A percentile compares a stretch with the other conserved stretches of the same genome.
phyloP scores from a whole-genome alignment of 2,888 invertebrate species.

The Sminthurides aquaticus region DNA sequence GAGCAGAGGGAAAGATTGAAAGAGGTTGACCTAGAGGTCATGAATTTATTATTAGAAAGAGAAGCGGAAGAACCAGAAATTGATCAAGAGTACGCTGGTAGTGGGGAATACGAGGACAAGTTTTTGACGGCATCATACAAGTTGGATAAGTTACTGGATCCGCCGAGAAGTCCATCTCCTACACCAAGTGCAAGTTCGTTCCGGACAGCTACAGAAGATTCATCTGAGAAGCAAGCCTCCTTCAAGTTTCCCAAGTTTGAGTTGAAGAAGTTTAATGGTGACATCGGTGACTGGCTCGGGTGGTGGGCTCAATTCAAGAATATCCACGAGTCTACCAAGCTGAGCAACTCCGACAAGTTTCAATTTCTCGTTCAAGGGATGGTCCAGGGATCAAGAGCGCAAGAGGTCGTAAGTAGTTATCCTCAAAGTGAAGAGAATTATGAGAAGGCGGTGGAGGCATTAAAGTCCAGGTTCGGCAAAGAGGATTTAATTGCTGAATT shows the following conservation, averaged over 20 bases:
- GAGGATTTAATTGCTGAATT: too few species aligned
- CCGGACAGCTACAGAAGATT: background rate
- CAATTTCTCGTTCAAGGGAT: constrained; percentile 11
- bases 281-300: constrained; percentile 16
- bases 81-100: too few species aligned
- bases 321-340: constrained; percentile 11
- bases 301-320: constrained; percentile 23
- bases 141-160: background rate
- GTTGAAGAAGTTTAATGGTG: constrained; percentile 13
- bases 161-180: background rate
- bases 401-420: background rate
- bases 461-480: too few species aligned
- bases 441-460: background rate
- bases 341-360: constrained; percentile 16
- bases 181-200: background rate
- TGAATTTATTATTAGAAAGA: too few species aligned
- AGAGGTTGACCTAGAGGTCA: too few species aligned
- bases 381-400: constrained; percentile 5
- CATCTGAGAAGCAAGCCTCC: too few species aligned
- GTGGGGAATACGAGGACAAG: too few species aligned
- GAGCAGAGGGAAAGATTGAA: too few species aligned
- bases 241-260: constrained; percentile 14
- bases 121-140: too few species aligned
- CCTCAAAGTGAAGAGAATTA: background rate
- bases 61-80: too few species aligned